phyloP scores from a whole-genome alignment of 2,113 vertebrate species.

The Marmota monax region DNA sequence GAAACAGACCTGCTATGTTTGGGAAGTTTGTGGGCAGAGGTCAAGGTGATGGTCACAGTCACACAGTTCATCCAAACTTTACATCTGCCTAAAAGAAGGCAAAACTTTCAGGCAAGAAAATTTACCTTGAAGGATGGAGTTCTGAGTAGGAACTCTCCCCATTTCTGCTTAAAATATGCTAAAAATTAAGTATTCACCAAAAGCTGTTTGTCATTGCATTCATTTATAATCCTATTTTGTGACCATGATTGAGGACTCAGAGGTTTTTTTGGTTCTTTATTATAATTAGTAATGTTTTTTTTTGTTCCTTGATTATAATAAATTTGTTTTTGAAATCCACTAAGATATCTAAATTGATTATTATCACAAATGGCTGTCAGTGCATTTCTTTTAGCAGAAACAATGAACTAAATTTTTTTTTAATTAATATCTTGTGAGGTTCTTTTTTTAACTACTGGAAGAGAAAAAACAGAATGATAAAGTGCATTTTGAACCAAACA shows the following conservation, averaged over 20 bases:
- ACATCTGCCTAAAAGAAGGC: not conserved
- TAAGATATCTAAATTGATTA: slow-evolving; percentile 62
- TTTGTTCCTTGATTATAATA: slow-evolving; percentile 63
- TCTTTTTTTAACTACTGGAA: slow-evolving; percentile 56
- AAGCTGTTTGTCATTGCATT: not conserved
- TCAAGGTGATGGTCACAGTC: no score
- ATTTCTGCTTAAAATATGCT: slow-evolving; percentile 17
- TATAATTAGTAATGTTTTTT: slow-evolving; percentile 51
- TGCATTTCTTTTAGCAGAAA: slow-evolving; percentile 62
- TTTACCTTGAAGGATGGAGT: not conserved
- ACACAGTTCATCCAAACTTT: not conserved
- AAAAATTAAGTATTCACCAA: not conserved
- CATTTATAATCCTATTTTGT: slow-evolving; percentile 45
- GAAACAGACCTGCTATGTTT: not conserved
- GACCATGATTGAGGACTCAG: slow-evolving; percentile 20
- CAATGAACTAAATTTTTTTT: slow-evolving; percentile 37
- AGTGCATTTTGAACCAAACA: slow-evolving; percentile 62
- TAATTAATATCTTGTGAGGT: slow-evolving; percentile 40
- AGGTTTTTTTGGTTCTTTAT: slow-evolving; percentile 29
- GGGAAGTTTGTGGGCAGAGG: not conserved
- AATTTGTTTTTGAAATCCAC: slow-evolving; percentile 73
- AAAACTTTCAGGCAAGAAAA: not conserved
- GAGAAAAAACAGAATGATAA: slow-evolving; percentile 50
- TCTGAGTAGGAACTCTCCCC: not conserved
- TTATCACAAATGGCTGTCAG: slow-evolving; percentile 51